Evolutionary conservation across 1,140 invertebrate species (phyloP), one percentile per base, ranked within the genome.

Genomic region (Drosophila carrolli): DNA sequence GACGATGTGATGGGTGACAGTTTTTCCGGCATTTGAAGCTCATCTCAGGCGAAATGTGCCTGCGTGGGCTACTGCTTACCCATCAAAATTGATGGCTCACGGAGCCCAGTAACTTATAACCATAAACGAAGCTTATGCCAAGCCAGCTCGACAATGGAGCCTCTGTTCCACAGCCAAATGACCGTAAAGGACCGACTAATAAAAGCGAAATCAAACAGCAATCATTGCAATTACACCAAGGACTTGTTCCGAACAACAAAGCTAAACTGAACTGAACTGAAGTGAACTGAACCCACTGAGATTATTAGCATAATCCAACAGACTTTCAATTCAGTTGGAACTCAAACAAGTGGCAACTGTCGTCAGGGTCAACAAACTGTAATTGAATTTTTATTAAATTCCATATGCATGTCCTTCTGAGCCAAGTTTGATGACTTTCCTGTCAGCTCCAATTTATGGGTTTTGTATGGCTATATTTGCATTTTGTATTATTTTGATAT

Each of bases 61-160:
- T 40, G 48, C 70, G 35, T 73, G 40, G 38, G 43, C 37, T 16
- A 19, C 0, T 4, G 0, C 23, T 4, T 23, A 37, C 8, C 53
- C 67, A 71, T 71, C 67, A 71, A 71, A 71, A 58, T 71, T 71
- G 67, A 71, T 71, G 67, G 67, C 65, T 71, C 44, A 71, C 51
- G 44, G 29, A 50, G 67, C 14, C 35, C 67, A 57, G 65, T 71
- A 71, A 71, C 65, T 71, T 71, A 71, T 50, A 71, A 57, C 37
- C 67, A 71, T 71, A 71, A 71, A 71, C 65, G 65, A 58, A 71
- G 41, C 51, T 29, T 27, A 35, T 23, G 60, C 40, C 53, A 32
- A 1, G 43, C 19, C 10, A 19, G 23, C 29, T 66, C 53, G 53
- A 41, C 67, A 71, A 48, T 58, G 46, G 41, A 44, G 13, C 65